A percentile compares a stretch with the other conserved stretches of the same genome.
phyloP scores from a whole-genome alignment of 1,140 invertebrate species.

The Heliconius hewitsoni region DNA sequence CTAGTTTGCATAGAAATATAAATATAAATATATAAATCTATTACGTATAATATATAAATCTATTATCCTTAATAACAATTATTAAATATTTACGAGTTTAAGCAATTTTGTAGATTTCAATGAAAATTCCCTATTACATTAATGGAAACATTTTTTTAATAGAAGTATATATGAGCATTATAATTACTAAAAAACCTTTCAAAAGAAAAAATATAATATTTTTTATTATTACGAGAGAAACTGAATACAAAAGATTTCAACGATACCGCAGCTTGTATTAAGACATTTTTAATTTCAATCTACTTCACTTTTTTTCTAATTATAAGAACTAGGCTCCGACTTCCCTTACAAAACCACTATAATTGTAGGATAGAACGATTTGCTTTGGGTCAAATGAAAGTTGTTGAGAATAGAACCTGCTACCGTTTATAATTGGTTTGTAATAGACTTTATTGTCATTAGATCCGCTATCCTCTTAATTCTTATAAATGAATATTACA shows the following conservation, averaged over 20 bases:
- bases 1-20: too few species aligned
- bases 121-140: too few species aligned
- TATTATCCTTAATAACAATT: too few species aligned
- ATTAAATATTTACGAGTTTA: too few species aligned
- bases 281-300: slow-evolving; percentile 14
- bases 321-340: slow-evolving; percentile 23
- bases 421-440: slow-evolving; percentile 27
- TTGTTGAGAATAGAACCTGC: slow-evolving; percentile 26
- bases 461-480: slow-evolving; percentile 32
- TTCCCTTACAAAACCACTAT: slow-evolving; percentile 29
- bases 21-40: too few species aligned
- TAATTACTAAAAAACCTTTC: too few species aligned
- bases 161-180: too few species aligned
- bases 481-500: slow-evolving; percentile 8
- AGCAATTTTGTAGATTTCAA: too few species aligned
- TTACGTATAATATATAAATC: too few species aligned
- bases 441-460: slow-evolving; percentile 26
- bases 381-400: slow-evolving; percentile 33
- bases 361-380: slow-evolving; percentile 28
- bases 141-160: too few species aligned
- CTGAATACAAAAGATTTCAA: slow-evolving; percentile 10
- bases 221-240: not conserved
- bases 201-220: not conserved
- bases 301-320: slow-evolving; percentile 29
- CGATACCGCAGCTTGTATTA: not conserved